Evolutionary conservation across 1,140 invertebrate genomes (phyloP), one percentile per base, ranked within the genome.

Genomic region (Brachionus manjavacas): DNA sequence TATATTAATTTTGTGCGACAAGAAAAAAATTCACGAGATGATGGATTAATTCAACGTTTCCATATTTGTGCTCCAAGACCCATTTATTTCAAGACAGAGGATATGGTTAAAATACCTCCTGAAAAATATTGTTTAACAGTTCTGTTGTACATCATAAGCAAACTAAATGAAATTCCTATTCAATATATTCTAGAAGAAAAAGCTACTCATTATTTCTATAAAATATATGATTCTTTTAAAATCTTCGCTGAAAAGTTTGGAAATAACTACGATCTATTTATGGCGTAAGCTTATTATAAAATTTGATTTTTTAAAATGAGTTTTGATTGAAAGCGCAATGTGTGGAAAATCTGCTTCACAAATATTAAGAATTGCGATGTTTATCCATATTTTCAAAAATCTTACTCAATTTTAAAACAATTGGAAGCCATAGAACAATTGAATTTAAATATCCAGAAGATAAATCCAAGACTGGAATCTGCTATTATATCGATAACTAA

Each of bases 1-100:
- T 64, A 64, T 64, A 64, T 64, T 64, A 25, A 64, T 64, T 64
- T 64, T 25, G 55, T 64, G n/a, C n/a, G 55, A 64, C n/a, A 64
- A 20, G 55, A 64, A 64, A 64, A n/a, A 64, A 64, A 64, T 64
- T 16, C 55, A 64, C n/a, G 55, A 64, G 55, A 64, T 64, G 55
- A 64, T 64, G 55, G 55, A 64, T 25, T 64, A 64, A 64, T 64
- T 64, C 55, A 64, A 64, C 55, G 55, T 20, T 64, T 64, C 55
- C 55, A 64, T 64, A 64, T 64, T 64, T 64, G 55, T 64, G 55
- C 55, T 25, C 55, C n/a, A 64, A 64, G 23, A 64, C 23, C 55
- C n/a, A 64, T 64, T 64, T 64, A 64, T 64, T 64, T 20, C 55
- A 64, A 64, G 23, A 14, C n/a, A 64, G 23, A 64, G 23, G 2